Conservation (phyloP, 1,140 invertebrate species). For the Euborellia annulipes region DNA sequence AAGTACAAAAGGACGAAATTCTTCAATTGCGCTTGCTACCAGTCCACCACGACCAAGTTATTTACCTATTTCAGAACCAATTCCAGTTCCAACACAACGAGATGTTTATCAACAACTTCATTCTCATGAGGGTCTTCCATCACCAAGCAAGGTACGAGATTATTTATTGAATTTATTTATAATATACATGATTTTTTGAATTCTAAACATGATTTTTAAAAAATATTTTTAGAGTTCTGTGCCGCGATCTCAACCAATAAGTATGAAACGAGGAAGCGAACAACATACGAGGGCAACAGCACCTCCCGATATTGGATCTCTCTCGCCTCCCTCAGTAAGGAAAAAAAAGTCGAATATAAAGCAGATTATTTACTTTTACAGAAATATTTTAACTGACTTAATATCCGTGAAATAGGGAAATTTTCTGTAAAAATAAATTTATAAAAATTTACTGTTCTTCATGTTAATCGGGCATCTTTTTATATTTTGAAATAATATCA, state of each 20-base stretch:
- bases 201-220: too few species aligned
- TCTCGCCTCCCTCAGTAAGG: slow-evolving; percentile 75
- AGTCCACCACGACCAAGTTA: slow-evolving; percentile 52
- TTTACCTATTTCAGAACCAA: slow-evolving; percentile 54
- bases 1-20: neutral
- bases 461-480: too few species aligned
- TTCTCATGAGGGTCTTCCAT: slow-evolving; percentile 18
- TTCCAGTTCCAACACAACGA: slow-evolving; percentile 60
- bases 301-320: slow-evolving; percentile 61
- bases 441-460: too few species aligned
- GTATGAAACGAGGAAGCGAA: slow-evolving; percentile 46
- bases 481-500: too few species aligned
- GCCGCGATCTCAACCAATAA: slow-evolving; percentile 67
- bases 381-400: too few species aligned
- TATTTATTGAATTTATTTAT: slow-evolving; percentile 6
- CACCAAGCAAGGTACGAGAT: slow-evolving; percentile 22
- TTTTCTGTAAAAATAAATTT: too few species aligned
- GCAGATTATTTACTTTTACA: too few species aligned
- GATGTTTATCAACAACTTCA: slow-evolving; percentile 31
- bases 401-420: too few species aligned
- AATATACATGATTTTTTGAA: too few species aligned
- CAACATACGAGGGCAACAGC: slow-evolving; percentile 30
- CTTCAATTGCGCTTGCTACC: slow-evolving; percentile 14
- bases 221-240: slow-evolving; percentile 29
- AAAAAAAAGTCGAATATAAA: too few species aligned